Conservation (phyloP, 1,140 invertebrate species). For the Drosophila nikananu region DNA sequence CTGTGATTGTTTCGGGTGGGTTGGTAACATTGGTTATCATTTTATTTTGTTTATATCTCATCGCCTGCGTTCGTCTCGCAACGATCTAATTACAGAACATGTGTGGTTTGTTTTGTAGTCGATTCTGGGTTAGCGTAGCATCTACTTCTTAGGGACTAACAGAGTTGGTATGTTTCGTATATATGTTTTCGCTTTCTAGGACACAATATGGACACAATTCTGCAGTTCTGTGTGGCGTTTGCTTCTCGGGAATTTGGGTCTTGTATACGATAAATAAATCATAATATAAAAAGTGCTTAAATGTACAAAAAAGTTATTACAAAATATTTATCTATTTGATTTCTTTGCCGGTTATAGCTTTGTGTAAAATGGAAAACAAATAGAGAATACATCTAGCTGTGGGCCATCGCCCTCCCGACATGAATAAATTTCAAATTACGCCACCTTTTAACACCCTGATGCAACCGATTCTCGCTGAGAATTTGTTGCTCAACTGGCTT, state of each 20-base stretch:
- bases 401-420: conserved; percentile 22
- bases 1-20: conserved; percentile 66
- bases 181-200: conserved; percentile 23
- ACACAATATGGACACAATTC: conserved; percentile 21
- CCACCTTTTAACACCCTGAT: conserved; percentile 44
- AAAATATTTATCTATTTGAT: conserved; percentile 72
- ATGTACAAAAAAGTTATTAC: conserved; percentile 62
- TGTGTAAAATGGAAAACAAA: conserved; percentile 27
- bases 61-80: conserved; percentile 44
- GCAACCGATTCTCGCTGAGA: conserved; percentile 35
- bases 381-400: conserved; percentile 55
- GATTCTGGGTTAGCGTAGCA: conserved; percentile 59
- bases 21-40: conserved; percentile 66
- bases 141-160: conserved; percentile 74
- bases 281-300: conserved; percentile 69
- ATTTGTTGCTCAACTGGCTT: conserved; percentile 16
- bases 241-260: conserved; percentile 27
- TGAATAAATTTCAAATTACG: conserved; percentile 49
- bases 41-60: conserved; percentile 56
- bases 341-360: conserved; percentile 38
- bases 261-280: conserved; percentile 57
- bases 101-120: conserved; percentile 27
- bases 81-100: conserved; percentile 68
- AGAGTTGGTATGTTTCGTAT: conserved; percentile 57
- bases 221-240: conserved; percentile 13